These are phyloP conservation scores for Julus scanicus DNA, from an alignment of 2,888 invertebrate genomes.

Conservation along the genomic window DNA sequence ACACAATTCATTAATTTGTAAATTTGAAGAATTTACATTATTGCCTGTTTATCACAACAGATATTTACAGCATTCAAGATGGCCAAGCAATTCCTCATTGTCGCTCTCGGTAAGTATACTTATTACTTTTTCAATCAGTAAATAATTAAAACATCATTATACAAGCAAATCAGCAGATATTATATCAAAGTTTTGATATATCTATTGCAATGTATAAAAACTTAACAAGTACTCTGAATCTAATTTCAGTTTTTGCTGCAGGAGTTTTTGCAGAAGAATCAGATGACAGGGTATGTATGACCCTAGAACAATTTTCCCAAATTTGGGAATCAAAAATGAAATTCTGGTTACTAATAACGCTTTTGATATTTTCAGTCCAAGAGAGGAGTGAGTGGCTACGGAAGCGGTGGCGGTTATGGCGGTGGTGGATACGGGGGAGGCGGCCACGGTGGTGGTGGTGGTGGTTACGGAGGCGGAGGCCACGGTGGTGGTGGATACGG, in stretches of 20 bases:
- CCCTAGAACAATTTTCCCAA: not conserved
- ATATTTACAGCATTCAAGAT: not conserved
- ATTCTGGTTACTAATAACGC: too few species aligned
- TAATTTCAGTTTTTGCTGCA: conserved; percentile 29
- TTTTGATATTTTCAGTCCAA: not conserved
- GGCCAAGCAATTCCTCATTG: conserved; percentile 46
- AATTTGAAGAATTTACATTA: not conserved
- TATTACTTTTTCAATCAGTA: not conserved
- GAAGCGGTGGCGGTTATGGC: not conserved
- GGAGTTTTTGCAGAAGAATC: conserved; percentile 48
- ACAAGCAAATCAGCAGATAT: not conserved
- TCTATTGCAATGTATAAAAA: too few species aligned
- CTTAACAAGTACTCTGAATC: not conserved
- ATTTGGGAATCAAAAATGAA: not conserved
- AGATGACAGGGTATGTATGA: conserved; percentile 47
- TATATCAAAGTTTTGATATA: too few species aligned
- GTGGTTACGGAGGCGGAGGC: not conserved
- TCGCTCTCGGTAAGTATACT: not conserved
- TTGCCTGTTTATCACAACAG: not conserved
- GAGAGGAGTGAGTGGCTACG: conserved; percentile 42
- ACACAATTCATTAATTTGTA: not conserved
- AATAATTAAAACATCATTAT: not conserved
- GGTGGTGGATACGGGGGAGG: not conserved
- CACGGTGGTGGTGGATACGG: not conserved
- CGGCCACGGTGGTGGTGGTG: not conserved